Base-by-base conservation (phyloP, 2,888 invertebrate genomes). In the Ischnus inquisitorius region DNA sequence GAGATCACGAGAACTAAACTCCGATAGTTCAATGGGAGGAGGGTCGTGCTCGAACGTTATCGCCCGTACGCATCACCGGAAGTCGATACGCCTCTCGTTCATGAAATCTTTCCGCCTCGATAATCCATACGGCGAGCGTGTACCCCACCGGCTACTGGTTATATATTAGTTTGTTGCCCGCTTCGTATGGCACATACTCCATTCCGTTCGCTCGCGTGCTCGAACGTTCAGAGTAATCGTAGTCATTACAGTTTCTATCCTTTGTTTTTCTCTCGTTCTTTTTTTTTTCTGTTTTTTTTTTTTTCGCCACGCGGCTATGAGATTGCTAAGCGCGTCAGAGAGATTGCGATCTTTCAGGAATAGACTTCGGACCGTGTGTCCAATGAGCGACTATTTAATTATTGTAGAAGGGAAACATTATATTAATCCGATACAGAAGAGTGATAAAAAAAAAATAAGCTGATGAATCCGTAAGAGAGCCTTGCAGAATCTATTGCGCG, bases 21-120 rank as follows among this genome's bases (percentile, higher is more conserved):
- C 64, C 64, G 57, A 77, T 57, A 41, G 75, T 76, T 77, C 34
- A 34, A 34, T 5, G 54, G 22, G 67, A 54, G 43, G 67, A 54
- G 67, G 25, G 67, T 6, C 65, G 54, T 57, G 43, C 16, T 41
- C 43, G 54, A 54, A 64, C 62, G 62, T 79, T 79, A 79, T 67
- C 72, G 67, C 51, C 22, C 22, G 54, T 41, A 57, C 54, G 69
- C 75, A 74, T 79, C 83, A 57, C 74, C 79, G 83, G 83, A 79
- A 79, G 83, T 79, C 79, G 67, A 83, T 79, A 74, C 51, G 69
- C 72, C 54, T 19, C 65, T 74, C 57, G 72, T 71, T 74, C 72
- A 57, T 74, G 62, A 54, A 83, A 83, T 83, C 83, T 75, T 78
- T 79, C 79, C 54, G 79, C 74, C 69, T 74, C 74, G 68, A 79